Base-by-base conservation (phyloP, 2,113 vertebrate genomes). In the Oriolus oriolus region DNA sequence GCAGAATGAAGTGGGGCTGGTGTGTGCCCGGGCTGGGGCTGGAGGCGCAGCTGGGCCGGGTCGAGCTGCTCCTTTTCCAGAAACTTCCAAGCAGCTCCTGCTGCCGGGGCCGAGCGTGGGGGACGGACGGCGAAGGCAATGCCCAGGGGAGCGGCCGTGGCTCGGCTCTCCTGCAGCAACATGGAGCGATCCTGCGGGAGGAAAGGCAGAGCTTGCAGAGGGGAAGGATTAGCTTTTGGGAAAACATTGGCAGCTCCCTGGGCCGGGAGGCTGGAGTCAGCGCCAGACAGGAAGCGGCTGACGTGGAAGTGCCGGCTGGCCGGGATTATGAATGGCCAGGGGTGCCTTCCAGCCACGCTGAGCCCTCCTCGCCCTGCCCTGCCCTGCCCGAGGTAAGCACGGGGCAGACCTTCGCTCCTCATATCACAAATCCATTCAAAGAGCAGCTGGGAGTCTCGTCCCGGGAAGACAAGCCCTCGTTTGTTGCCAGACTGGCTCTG, bases 261-360 rank as follows among this genome's bases (percentile, higher is more conserved):
- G 33, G 61, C 78, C 21, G 18, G 76, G 57, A 73, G 95, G 78
- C 74, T 8, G 52, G 6, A 49, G 24, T 16, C 8, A 21, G 56
- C 87, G 95, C 92, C 96, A 96, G 90, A 64, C 78, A 39, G 95
- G 94, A 95, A 96, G 95, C 26, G 10, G 87, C 88, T 94, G 84
- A 94, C 71, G 92, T 94, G 94, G 92, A 93, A 69, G 45, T 33
- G 86, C 37, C 16, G 41, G 59, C 86, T 85, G 30, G 42, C 57
- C 4, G 30, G 35, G 88, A 13, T 47, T 69, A n/a, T 66, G 69
- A 69, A 84, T 75, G 90, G 60, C 56, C 82, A 22, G 75, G 56
- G 16, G 8, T 31, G 61, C 39, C 78, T 76, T 56, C 50, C 68
- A 8, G 64, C 52, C 44, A 1, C 24, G 1, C 84, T n/a, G 50